A percentile compares a stretch with the other conserved stretches of the same genome.
Conservation (phyloP, 1,140 invertebrate genomes). For the Gonatopus flavifemur region DNA sequence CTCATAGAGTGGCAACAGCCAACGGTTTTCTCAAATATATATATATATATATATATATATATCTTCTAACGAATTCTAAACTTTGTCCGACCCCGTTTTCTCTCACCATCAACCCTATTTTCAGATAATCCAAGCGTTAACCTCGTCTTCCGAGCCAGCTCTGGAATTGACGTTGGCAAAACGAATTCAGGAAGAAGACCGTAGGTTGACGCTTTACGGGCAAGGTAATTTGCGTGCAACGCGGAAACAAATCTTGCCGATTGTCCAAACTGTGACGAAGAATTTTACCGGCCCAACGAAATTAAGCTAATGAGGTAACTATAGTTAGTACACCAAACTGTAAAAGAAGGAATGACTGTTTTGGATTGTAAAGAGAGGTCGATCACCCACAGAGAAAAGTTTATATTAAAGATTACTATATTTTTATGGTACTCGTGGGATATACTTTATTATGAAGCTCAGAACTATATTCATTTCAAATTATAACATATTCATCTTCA, state of each 20-base stretch:
- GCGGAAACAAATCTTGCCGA: slow-evolving; percentile 66
- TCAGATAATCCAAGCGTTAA: slow-evolving; percentile 43
- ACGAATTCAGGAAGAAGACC: slow-evolving; percentile 26
- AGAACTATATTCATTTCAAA: too few species aligned
- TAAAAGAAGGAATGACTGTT: not conserved
- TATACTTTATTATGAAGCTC: too few species aligned
- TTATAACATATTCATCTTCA: too few species aligned
- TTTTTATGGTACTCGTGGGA: too few species aligned
- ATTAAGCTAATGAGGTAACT: not conserved
- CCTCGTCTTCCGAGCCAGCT: slow-evolving; percentile 26
- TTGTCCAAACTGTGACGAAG: slow-evolving; percentile 57
- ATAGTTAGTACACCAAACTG: not conserved
- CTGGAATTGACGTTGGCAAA: slow-evolving; percentile 40
- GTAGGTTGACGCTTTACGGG: slow-evolving; percentile 46
- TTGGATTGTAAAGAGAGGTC: too few species aligned
- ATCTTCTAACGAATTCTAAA: too few species aligned
- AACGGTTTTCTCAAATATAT: too few species aligned
- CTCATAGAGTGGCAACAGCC: too few species aligned
- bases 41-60: too few species aligned
- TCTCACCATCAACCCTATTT: not conserved
- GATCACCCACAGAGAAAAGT: too few species aligned
- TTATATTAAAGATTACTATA: too few species aligned
- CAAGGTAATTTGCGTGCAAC: slow-evolving; percentile 62
- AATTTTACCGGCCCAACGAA: not conserved
- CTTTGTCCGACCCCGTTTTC: not conserved